These are phyloP conservation scores for Phortica variegata DNA, from an alignment of 1,140 invertebrate genomes.

Conservation along the genomic window DNA sequence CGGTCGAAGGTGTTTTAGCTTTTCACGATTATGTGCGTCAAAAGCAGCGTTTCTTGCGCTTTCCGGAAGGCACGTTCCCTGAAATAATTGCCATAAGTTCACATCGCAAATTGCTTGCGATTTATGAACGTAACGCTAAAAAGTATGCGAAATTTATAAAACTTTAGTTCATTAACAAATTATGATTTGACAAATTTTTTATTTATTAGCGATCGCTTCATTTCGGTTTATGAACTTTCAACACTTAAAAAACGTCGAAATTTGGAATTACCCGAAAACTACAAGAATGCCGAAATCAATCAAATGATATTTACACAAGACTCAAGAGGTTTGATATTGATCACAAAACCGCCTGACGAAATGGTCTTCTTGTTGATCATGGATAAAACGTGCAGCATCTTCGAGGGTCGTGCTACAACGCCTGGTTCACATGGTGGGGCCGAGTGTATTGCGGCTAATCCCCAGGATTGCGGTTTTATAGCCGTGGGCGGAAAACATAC, in stretches of 20 bases:
- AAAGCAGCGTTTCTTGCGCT: conserved; percentile 58
- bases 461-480: conserved; percentile 69
- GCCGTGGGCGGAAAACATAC: conserved; percentile 68
- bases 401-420: conserved; percentile 64
- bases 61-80: conserved; percentile 41
- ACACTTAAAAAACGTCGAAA: conserved; percentile 62
- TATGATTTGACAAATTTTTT: background rate
- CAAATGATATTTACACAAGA: conserved; percentile 74
- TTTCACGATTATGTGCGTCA: conserved; percentile 62
- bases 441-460: conserved; percentile 61
- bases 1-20: conserved; percentile 63
- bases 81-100: conserved; percentile 44
- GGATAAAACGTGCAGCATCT: conserved; percentile 75
- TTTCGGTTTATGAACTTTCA: conserved; percentile 62
- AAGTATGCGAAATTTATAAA: conserved; percentile 22
- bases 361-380: conserved; percentile 72
- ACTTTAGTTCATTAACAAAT: background rate
- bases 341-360: conserved; percentile 73
- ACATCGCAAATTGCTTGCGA: conserved; percentile 45
- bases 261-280: conserved; percentile 60
- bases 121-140: conserved; percentile 35
- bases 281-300: conserved; percentile 60
- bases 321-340: conserved; percentile 67
- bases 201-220: conserved; percentile 28
- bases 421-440: conserved; percentile 57